A percentile compares a stretch with the other conserved stretches of the same genome.
Evolutionary conservation across 1,140 invertebrate genomes (phyloP).

Genomic region (Kradibia gibbosae): DNA sequence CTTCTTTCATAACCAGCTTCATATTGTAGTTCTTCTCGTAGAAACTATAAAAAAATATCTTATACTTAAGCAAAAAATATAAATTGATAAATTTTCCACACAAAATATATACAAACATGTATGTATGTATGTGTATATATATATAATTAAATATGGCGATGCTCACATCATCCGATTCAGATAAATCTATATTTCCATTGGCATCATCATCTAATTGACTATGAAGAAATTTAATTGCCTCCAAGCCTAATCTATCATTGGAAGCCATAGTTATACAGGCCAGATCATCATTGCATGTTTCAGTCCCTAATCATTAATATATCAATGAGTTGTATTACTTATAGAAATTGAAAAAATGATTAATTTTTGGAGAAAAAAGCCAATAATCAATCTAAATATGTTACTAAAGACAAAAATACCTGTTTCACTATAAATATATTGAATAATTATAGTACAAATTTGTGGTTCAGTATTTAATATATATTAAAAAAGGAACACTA

Average conservation of each 20-base stretch:
- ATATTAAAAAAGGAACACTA: background rate
- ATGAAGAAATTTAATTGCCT: conserved; percentile 91
- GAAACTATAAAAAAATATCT: conserved; percentile 79
- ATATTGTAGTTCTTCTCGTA: conserved; percentile 94
- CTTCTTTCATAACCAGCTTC: conserved; percentile 92
- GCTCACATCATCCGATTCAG: conserved; percentile 95
- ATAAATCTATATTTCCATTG: conserved; percentile 94
- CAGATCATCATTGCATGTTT: conserved; percentile 79
- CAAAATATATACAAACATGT: conserved; percentile 37
- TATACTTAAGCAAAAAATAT: background rate
- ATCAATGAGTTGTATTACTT: conserved; percentile 25
- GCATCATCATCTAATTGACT: conserved; percentile 93
- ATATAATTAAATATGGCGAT: conserved; percentile 17
- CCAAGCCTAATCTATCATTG: conserved; percentile 87
- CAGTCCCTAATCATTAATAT: conserved; percentile 61
- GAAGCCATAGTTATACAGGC: conserved; percentile 81
- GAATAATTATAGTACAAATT: no score
- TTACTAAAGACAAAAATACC: no score
- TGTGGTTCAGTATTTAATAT: no score
- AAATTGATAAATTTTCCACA: background rate
- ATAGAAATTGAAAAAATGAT: background rate
- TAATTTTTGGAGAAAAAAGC: conserved; percentile 13
- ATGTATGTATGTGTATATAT: no score
- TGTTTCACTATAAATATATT: no score
- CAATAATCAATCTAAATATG: no score